Conservation (phyloP, 2,888 invertebrate genomes). For the Lochmaea crataegi region DNA sequence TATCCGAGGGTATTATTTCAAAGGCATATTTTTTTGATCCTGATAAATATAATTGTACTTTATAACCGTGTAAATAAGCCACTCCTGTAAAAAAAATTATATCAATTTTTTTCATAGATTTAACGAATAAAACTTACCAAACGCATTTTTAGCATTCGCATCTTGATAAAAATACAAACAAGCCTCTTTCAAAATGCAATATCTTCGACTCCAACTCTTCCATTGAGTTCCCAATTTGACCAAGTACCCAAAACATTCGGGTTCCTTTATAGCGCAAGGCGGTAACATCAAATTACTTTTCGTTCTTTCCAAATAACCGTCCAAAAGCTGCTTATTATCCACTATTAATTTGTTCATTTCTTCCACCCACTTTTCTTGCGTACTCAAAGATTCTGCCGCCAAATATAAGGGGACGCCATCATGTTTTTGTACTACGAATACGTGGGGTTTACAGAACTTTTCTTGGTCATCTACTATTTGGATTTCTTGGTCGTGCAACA, state of each 20-base stretch:
- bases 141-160: constrained; percentile 86
- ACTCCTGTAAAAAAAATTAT: constrained; percentile 72
- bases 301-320: constrained; percentile 80
- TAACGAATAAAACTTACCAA: constrained; percentile 71
- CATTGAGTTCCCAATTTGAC: constrained; percentile 87
- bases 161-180: constrained; percentile 94
- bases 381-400: constrained; percentile 81
- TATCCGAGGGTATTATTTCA: constrained; percentile 89
- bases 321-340: constrained; percentile 62
- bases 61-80: constrained; percentile 93
- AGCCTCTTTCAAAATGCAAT: constrained; percentile 95
- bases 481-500: constrained; percentile 85
- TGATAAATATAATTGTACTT: constrained; percentile 84
- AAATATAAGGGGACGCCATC: constrained; percentile 79
- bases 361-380: constrained; percentile 66
- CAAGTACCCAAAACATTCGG: constrained; percentile 94
- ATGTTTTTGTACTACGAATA: constrained; percentile 78
- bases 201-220: constrained; percentile 91
- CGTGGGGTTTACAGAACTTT: constrained; percentile 72
- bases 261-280: constrained; percentile 81
- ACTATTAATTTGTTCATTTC: constrained; percentile 82
- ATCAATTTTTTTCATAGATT: too few relatives aligned
- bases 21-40: constrained; percentile 93
- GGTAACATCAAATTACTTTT: constrained; percentile 84
- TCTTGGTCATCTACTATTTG: constrained; percentile 71